These are phyloP conservation scores for Sinopyrophorus schimmeli DNA, from an alignment of 2,888 invertebrate species.

Conservation along the genomic window DNA sequence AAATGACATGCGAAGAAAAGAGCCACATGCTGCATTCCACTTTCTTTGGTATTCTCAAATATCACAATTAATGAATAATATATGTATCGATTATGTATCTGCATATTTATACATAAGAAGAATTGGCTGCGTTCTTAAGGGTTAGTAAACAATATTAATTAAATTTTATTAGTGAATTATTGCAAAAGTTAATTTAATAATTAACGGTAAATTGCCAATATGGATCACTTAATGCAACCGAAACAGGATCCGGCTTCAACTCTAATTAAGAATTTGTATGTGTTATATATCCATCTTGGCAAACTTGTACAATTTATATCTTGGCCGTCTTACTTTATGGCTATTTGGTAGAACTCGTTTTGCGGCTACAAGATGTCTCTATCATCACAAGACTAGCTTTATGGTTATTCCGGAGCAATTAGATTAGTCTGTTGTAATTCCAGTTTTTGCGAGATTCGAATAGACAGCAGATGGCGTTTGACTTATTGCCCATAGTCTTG, in stretches of 20 bases:
- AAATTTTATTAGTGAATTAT: too few relatives aligned
- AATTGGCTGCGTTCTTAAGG: too few relatives aligned
- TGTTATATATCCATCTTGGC: conserved; percentile 49
- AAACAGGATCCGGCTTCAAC: conserved; percentile 36
- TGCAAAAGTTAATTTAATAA: too few relatives aligned
- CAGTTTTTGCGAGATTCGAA: conserved; percentile 49
- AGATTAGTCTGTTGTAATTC: conserved; percentile 55
- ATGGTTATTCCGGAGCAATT: conserved; percentile 56
- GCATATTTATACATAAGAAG: too few relatives aligned
- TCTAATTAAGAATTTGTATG: conserved; percentile 56
- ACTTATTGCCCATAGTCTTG: conserved; percentile 46
- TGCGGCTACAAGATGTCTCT: conserved; percentile 56
- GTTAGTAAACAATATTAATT: too few relatives aligned
- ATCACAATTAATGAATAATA: too few relatives aligned
- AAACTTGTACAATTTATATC: conserved; percentile 52
- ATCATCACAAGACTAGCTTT: conserved; percentile 54
- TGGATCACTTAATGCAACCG: conserved; percentile 32
- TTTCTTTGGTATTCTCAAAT: conserved; percentile 24
- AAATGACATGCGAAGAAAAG: conserved; percentile 39
- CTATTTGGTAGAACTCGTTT: conserved; percentile 54
- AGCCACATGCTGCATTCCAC: conserved; percentile 28
- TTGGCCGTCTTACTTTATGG: conserved; percentile 55
- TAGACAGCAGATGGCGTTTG: conserved; percentile 54
- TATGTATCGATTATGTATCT: too few relatives aligned
- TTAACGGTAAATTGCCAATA: conserved; percentile 9